Evolutionary conservation across 37 sponge, comb jelly and placozoan species (phyloP).

Genomic region (Beroe ovata): DNA sequence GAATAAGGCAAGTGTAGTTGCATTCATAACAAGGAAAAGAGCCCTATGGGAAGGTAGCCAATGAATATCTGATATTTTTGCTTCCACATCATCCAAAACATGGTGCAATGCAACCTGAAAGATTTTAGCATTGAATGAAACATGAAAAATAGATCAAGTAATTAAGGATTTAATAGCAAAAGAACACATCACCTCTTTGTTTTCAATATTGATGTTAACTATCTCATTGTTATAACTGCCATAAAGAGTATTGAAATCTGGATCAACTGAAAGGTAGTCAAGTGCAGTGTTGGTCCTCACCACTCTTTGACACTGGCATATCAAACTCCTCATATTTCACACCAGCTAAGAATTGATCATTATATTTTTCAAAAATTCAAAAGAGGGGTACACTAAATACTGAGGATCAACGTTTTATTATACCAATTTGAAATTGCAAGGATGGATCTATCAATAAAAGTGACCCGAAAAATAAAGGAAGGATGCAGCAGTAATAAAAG

Average conservation of each 20-base stretch:
- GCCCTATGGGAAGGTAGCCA: slow-evolving; percentile 55
- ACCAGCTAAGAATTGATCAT: too few relatives aligned
- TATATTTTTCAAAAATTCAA: too few relatives aligned
- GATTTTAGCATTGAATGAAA: background rate
- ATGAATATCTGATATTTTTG: slow-evolving; percentile 18
- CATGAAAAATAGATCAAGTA: background rate
- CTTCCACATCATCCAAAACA: background rate
- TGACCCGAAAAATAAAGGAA: too few relatives aligned
- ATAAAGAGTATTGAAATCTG: slow-evolving; percentile 11
- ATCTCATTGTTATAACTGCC: slow-evolving; percentile 27
- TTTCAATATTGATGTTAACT: background rate
- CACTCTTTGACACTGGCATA: slow-evolving; percentile 61
- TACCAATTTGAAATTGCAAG: too few relatives aligned
- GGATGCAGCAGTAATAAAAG: too few relatives aligned
- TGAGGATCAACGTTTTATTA: too few relatives aligned
- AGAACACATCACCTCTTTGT: background rate
- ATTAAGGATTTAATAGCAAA: background rate
- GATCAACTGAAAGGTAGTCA: slow-evolving; percentile 37
- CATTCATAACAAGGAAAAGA: slow-evolving; percentile 42
- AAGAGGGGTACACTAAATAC: too few relatives aligned
- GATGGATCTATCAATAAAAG: too few relatives aligned
- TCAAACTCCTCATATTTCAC: slow-evolving; percentile 8
- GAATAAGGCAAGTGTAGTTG: slow-evolving; percentile 32
- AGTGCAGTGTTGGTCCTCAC: background rate
- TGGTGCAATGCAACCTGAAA: background rate